Conservation (phyloP, 2,888 invertebrate genomes). For the Brachypalpus laphriformis region DNA sequence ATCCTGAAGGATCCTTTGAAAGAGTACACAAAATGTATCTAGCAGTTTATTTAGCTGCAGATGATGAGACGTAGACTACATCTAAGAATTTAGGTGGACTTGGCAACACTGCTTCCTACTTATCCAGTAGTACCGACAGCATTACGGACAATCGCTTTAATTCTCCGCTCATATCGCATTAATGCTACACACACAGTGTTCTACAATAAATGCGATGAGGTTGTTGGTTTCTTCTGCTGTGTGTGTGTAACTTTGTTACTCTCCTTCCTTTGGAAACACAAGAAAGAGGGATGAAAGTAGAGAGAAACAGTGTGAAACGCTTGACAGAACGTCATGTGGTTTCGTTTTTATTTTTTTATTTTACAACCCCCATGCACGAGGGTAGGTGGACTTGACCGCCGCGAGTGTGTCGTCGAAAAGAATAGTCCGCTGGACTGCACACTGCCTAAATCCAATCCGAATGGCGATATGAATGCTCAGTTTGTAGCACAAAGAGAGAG, state of each 20-base stretch:
- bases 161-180: background rate
- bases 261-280: slow-evolving; percentile 4
- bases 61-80: too few species aligned
- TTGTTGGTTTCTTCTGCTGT: background rate
- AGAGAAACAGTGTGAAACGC: background rate
- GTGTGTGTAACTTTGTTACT: background rate
- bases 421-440: background rate
- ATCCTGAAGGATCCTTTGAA: too few species aligned
- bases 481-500: too few species aligned
- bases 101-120: too few species aligned
- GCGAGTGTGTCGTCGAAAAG: slow-evolving; percentile 1
- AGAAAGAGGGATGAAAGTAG: background rate
- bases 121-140: too few species aligned
- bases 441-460: too few species aligned
- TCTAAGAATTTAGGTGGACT: too few species aligned
- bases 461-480: too few species aligned
- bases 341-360: background rate
- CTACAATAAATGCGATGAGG: background rate
- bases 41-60: too few species aligned
- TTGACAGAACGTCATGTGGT: slow-evolving; percentile 6
- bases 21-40: too few species aligned
- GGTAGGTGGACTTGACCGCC: background rate
- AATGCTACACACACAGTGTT: background rate
- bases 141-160: too few species aligned
- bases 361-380: background rate